These are phyloP conservation scores for Corythoichthys haematopterus DNA, from an alignment of 2,113 vertebrate genomes.

Conservation along the genomic window DNA sequence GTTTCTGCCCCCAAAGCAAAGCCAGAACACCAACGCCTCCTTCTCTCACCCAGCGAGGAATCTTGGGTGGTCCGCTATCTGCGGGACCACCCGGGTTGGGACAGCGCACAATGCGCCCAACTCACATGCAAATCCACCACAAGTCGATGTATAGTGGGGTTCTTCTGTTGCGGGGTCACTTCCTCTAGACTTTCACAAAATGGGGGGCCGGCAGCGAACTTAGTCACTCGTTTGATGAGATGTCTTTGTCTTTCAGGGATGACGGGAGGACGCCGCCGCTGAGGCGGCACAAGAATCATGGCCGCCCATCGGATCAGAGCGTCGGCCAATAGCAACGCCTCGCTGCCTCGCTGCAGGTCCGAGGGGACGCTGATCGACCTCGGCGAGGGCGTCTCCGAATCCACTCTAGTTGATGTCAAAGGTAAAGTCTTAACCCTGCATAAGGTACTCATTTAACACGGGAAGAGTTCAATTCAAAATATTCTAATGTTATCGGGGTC, in stretches of 20 bases:
- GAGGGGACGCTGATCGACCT: conserved; percentile 92
- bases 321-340: conserved; percentile 77
- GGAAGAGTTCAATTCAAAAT: too few relatives aligned
- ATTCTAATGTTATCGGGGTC: too few relatives aligned
- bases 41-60: not conserved
- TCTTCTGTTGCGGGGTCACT: not conserved
- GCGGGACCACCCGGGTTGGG: not conserved
- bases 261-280: conserved; percentile 39
- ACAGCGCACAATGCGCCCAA: not conserved
- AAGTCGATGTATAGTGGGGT: not conserved
- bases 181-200: too few relatives aligned
- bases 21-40: not conserved
- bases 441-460: too few relatives aligned
- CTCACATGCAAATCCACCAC: not conserved
- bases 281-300: conserved; percentile 68
- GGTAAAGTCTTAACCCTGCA: conserved; percentile 60
- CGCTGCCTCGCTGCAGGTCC: conserved; percentile 87
- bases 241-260: conserved; percentile 46
- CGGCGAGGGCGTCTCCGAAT: conserved; percentile 77
- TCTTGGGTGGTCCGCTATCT: not conserved
- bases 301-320: conserved; percentile 91
- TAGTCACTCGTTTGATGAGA: not conserved
- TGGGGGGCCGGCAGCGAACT: too few relatives aligned
- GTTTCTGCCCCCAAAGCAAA: too few relatives aligned
- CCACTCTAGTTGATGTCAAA: conserved; percentile 84